phyloP scores from a whole-genome alignment of 2,888 invertebrate genomes.

The Alloplasta piceator region DNA sequence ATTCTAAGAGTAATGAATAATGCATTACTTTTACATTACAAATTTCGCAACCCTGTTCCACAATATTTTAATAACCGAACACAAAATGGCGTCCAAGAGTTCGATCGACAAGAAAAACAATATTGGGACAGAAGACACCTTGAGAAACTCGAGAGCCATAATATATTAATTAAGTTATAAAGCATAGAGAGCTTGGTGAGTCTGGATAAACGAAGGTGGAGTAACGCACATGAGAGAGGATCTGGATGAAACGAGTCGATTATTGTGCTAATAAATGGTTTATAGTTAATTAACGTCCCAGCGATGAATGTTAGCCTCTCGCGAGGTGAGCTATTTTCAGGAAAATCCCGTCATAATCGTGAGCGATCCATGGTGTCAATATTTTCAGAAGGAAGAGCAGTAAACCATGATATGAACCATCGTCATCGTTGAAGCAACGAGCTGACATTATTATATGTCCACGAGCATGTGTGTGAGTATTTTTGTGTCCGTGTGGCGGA shows the following conservation, averaged over 20 bases:
- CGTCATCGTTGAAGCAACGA: slow-evolving; percentile 74
- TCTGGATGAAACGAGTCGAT: slow-evolving; percentile 18
- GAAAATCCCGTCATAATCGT: too few species aligned
- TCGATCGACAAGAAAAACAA: too few species aligned
- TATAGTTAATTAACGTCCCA: slow-evolving; percentile 50
- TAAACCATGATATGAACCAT: slow-evolving; percentile 72
- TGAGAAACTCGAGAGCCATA: too few species aligned
- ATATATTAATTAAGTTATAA: too few species aligned
- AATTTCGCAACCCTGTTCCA: too few species aligned
- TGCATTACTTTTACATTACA: too few species aligned
- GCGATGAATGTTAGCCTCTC: neutral
- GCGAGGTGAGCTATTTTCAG: neutral
- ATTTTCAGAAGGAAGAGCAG: slow-evolving; percentile 72
- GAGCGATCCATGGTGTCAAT: slow-evolving; percentile 64
- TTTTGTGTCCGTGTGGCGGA: too few species aligned
- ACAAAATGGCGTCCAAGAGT: neutral
- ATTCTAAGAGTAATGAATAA: too few species aligned
- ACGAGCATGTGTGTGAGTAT: slow-evolving; percentile 25
- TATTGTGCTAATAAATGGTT: slow-evolving; percentile 41
- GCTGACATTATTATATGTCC: slow-evolving; percentile 73
- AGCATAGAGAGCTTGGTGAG: too few species aligned
- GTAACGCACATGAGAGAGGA: too few species aligned
- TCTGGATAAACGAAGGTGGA: neutral
- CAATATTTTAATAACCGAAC: too few species aligned
- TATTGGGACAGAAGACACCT: too few species aligned